Evolutionary conservation across 2,888 invertebrate species (phyloP), one percentile per base, ranked within the genome.

Genomic region (Hedychridium roseum): DNA sequence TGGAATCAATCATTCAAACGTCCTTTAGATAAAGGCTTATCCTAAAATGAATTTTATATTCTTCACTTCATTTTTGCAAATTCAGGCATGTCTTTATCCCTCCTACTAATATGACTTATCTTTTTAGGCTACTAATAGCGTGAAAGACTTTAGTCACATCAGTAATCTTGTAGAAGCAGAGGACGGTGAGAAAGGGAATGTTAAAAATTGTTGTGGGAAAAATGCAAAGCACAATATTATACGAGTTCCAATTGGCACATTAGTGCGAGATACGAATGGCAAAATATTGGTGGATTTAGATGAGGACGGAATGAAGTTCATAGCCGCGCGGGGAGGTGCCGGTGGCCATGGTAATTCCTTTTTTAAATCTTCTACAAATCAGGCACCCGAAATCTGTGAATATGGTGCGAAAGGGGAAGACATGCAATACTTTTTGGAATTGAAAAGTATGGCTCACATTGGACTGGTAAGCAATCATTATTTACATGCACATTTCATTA

Each of bases 271-370:
- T 65, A 51, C 60, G 47, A 59, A 78, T 1, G 87, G 88, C 0
- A 77, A 80, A 44, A 80, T 87, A 27, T 79, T 93, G 6, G 89
- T 86, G 0, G 92, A 92, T 73, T 80, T 95, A 50, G 73, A 82
- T 21, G 73, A 80, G 42, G 82, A 84, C 23, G 89, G 88, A 2
- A 81, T 89, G 37, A 88, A 93, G 85, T 98, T 94, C 79, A 84
- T 99, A 11, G 97, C 92, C 5, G 96, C 98, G 7, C 82, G 96
- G 53, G 99, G 99, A 0, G 99, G 99, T 2, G 88, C 92, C 0
- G 99, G 99, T 0, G 99, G 99, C 0, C 89, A 91, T 72, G 99
- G 99, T 1, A 99, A 99, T 81, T 85, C 87, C 53, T 97, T 91
- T 81, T 99, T 97, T 78, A 83, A 89, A 14, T 87, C 90, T 0